These are phyloP conservation scores for Heliconius cydno DNA, from an alignment of 2,888 invertebrate genomes.

Conservation along the genomic window DNA sequence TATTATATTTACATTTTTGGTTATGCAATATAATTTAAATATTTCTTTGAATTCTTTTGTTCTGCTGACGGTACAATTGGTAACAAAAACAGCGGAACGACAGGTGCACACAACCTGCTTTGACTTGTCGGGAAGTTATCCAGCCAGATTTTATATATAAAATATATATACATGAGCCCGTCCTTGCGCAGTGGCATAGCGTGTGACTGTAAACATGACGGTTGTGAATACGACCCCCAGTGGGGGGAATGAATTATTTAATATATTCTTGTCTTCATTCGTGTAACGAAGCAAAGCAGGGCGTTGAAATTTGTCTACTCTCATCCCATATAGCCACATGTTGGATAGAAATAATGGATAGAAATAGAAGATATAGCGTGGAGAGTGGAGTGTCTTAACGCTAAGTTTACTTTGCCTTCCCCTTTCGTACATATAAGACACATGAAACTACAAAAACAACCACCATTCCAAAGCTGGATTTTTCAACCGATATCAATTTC, in stretches of 20 bases:
- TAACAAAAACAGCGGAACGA: constrained; percentile 47
- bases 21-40: background rate
- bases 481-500: background rate
- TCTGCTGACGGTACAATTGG: constrained; percentile 38
- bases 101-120: constrained; percentile 49
- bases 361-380: no score
- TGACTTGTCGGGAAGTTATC: constrained; percentile 46
- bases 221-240: no score
- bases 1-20: background rate
- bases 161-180: background rate
- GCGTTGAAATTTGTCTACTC: no score
- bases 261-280: no score
- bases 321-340: no score
- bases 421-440: background rate
- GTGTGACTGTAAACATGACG: no score
- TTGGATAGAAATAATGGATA: no score
- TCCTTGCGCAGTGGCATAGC: no score
- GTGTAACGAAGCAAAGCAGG: no score
- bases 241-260: no score
- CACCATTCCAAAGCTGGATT: background rate
- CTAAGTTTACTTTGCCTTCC: background rate
- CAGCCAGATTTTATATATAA: constrained; percentile 40
- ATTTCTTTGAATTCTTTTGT: background rate
- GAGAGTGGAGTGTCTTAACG: background rate
- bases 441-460: background rate